Base-by-base conservation (phyloP, 2,888 invertebrate species). In the Drosophila stalkeri region DNA sequence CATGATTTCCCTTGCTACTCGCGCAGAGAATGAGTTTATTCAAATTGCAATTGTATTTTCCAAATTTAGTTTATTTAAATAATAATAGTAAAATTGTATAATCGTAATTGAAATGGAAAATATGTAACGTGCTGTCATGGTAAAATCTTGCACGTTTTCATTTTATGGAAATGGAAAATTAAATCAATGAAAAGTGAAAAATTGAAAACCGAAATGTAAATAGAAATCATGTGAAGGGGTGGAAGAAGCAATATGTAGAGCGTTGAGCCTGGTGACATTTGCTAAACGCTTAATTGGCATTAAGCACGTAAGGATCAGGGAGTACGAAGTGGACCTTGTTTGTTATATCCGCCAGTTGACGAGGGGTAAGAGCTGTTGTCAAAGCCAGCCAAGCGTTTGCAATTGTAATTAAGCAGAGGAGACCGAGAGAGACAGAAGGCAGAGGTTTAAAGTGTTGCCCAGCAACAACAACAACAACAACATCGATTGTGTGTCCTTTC, bases 211-310 rank as follows among this genome's bases (percentile, higher is more conserved):
- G 61, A 73, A 86, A 72, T 72, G 68, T 67, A 75, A 83, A 82
- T 71, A 33, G 71, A 54, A 59, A 41, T 12, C 12, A 47, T 46
- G 23, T 51, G 52, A 56, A 54, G 39, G 47, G 46, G 20, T 33
- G 23, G 27, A 11, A 44, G 27, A 11, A 44, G 27, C 27, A 27
- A 27, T 37, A 7, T 16, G 23, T 44, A 33, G 8, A 31, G 39
- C 43, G 46, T 14, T 18, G 47, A 27, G 67, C 54, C 23, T 70
- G 75, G 71, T 71, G 76, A 62, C 76, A 54, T 74, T 78, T 65
- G 74, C 63, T 75, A 67, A 87, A 74, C 64, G 81, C 77, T 90
- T 90, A 90, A 88, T 88, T 88, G 87, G 90, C 89, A 88, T 88
- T 86, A 88, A 82, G 81, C 76, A 80, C 82, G 80, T 72, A 77